Conservation (phyloP, 1,140 invertebrate species). For the Phymastichus coffea region DNA sequence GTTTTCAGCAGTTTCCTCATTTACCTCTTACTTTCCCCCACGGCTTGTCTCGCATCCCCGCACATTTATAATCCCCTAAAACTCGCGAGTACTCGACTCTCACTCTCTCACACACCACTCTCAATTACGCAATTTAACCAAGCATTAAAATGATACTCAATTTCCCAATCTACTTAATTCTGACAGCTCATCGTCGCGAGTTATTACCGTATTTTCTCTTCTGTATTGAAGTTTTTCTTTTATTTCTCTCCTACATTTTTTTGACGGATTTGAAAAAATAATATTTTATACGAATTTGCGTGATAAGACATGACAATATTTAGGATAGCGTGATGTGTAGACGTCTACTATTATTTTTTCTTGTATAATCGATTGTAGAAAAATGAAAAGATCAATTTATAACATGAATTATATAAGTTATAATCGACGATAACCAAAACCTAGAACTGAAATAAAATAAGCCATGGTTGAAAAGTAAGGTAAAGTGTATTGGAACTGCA, state of each 20-base stretch:
- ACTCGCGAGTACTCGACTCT: neutral
- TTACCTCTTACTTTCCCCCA: neutral
- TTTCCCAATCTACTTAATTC: constrained; percentile 46
- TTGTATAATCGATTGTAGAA: neutral
- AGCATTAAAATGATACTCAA: constrained; percentile 48
- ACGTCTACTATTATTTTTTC: neutral
- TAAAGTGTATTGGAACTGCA: too few relatives aligned
- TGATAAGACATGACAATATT: too few relatives aligned
- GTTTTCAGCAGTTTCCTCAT: constrained; percentile 10
- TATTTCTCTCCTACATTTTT: too few relatives aligned
- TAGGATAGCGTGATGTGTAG: neutral
- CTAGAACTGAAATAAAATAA: too few relatives aligned
- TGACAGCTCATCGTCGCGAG: constrained; percentile 27
- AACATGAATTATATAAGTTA: too few relatives aligned
- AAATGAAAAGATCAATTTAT: too few relatives aligned
- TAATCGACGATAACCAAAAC: too few relatives aligned
- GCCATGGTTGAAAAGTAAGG: too few relatives aligned
- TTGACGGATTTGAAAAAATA: too few relatives aligned
- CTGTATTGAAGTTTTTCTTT: too few relatives aligned
- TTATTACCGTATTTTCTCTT: too few relatives aligned
- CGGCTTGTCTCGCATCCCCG: neutral
- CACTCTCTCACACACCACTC: constrained; percentile 29
- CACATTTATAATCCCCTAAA: constrained; percentile 14
- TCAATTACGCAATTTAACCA: constrained; percentile 49
- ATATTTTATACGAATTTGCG: too few relatives aligned